Percentiles rank a stretch among this genome's conserved stretches.
Conservation (phyloP, 2,888 invertebrate species). For the Beris morrisii region DNA sequence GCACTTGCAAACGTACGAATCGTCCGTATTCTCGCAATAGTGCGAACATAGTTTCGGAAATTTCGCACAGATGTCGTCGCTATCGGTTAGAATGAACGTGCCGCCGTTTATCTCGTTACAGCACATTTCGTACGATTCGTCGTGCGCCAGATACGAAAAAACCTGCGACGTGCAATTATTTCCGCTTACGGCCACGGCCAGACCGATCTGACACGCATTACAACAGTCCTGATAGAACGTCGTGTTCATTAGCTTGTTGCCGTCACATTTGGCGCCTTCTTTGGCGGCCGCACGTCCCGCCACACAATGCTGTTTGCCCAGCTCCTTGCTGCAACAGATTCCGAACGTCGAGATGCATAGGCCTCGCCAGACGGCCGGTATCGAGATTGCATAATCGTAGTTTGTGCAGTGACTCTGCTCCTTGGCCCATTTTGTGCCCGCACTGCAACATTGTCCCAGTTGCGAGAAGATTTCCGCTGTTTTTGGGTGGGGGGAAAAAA, state of each 20-base stretch:
- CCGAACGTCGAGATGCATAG: conserved; percentile 65
- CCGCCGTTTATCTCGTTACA: conserved; percentile 55
- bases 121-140: conserved; percentile 65
- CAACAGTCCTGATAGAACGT: conserved; percentile 61
- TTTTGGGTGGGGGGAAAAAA: too few species aligned
- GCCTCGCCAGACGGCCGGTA: conserved; percentile 62
- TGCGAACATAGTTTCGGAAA: conserved; percentile 62
- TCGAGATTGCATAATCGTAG: conserved; percentile 59
- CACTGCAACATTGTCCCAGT: conserved; percentile 58
- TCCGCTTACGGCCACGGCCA: conserved; percentile 60
- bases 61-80: conserved; percentile 61
- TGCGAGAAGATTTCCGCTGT: conserved; percentile 46
- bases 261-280: conserved; percentile 47
- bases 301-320: conserved; percentile 54
- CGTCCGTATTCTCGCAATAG: conserved; percentile 61
- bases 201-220: conserved; percentile 66
- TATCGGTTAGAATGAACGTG: conserved; percentile 29
- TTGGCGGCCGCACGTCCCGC: conserved; percentile 50
- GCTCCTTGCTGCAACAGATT: conserved; percentile 64
- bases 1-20: conserved; percentile 61
- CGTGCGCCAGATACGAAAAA: conserved; percentile 54
- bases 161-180: conserved; percentile 60
- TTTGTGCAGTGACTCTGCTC: conserved; percentile 58
- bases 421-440: conserved; percentile 59
- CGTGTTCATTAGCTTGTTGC: conserved; percentile 41